A percentile compares a stretch with the other conserved stretches of the same genome.
These are phyloP conservation scores for Rotaria macrura DNA, from an alignment of 2,888 invertebrate genomes.

Conservation along the genomic window DNA sequence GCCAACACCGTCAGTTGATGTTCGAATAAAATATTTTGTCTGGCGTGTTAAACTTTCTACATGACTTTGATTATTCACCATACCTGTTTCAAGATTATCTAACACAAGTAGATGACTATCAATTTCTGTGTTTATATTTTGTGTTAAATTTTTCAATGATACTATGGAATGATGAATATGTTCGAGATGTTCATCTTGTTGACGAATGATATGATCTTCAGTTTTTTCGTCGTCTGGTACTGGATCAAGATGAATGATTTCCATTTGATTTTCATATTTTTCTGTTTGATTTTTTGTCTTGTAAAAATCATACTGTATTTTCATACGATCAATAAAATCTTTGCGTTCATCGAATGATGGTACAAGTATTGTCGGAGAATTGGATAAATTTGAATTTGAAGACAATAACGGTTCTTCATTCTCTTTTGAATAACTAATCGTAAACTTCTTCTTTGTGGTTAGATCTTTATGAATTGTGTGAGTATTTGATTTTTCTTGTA, in stretches of 20 bases:
- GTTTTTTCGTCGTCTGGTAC: neutral
- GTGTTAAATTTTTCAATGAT: constrained; percentile 4
- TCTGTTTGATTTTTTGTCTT: neutral
- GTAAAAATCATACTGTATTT: neutral
- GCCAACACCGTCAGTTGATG: neutral
- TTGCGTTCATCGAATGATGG: neutral
- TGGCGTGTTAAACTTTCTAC: neutral
- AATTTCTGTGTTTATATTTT: constrained; percentile 18
- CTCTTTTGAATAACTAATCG: neutral
- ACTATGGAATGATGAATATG: neutral
- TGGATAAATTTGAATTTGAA: neutral
- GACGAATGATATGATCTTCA: neutral
- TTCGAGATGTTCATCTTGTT: neutral
- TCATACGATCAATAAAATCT: neutral
- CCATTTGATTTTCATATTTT: neutral
- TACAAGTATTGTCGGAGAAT: neutral
- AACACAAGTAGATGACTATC: neutral
- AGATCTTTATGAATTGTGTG: neutral
- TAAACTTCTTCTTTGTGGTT: neutral
- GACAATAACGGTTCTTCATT: neutral
- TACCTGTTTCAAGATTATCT: neutral
- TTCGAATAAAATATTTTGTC: neutral
- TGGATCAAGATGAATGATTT: neutral
- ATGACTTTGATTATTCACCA: neutral
- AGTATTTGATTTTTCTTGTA: neutral